Evolutionary conservation across 2,888 invertebrate species (phyloP), one percentile per base, ranked within the genome.

Genomic region (Smittia sp.): DNA sequence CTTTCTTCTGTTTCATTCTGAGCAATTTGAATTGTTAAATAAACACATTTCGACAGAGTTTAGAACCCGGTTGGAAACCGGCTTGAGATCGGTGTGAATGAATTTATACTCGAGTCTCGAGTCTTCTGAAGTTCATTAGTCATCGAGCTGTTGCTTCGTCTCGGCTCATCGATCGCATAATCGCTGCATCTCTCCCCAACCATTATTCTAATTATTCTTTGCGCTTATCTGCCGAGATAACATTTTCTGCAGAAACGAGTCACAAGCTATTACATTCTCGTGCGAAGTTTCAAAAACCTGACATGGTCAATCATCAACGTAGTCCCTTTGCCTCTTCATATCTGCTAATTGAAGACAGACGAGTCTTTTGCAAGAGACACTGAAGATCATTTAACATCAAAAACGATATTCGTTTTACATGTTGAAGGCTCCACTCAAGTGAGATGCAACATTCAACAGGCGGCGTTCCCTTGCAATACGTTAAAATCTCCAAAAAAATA

Each of bases 11-110:
- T 38, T 38, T n/a, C 7, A 18, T 20, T 58, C 58, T 58, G 6
- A 22, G n/a, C 58, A 58, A 22, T 22, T 58, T 58, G 58, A 22
- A 58, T 58, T 58, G 58, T 20, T 58, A 58, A 58, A 22, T 22
- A 58, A 58, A 58, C 22, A 22, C 22, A 58, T 58, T 58, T 58
- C 22, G 22, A 20, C 22, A 58, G 22, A 58, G 13, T 13, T 58
- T 58, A 18, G 58, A 18, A 58, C 20, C 58, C n/a, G n/a, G 58
- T 22, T 7, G 22, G 9, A 58, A 58, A 22, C 58, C 58, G 18
- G 22, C 18, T 22, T 58, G 46, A 7, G 46, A 46, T 46, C n/a
- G 46, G 15, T n/a, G 46, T 46, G 46, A 46, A 46, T 46, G 46
- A 46, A 46, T 11, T 46, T 46, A 38, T 9, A 38, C 38, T 38